Evolutionary conservation across 1,140 invertebrate genomes (phyloP).

Genomic region (Drosophila pseudoobscura): DNA sequence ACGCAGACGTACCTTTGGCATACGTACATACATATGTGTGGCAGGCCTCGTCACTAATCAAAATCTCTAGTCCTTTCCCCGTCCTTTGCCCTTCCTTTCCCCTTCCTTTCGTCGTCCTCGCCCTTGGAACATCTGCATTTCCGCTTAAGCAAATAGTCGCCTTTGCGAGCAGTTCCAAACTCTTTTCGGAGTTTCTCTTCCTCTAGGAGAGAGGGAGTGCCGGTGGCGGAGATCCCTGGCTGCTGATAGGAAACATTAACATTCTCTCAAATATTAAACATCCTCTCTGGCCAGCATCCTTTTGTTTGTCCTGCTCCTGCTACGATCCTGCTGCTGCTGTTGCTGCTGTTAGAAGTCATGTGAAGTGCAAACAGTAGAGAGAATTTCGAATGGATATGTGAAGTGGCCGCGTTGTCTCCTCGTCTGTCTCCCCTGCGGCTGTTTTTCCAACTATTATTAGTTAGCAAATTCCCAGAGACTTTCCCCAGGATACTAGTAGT

Average conservation of each 20-base stretch:
- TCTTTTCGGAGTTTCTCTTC: constrained; percentile 27
- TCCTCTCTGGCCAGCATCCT: constrained; percentile 59
- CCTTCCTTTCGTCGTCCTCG: background rate
- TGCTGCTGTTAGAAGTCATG: constrained; percentile 54
- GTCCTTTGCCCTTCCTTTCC: constrained; percentile 9
- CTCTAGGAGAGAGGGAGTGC: background rate
- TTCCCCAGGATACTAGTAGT: constrained; percentile 33
- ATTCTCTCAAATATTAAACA: constrained; percentile 67
- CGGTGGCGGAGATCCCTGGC: constrained; percentile 21
- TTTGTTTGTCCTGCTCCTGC: constrained; percentile 41
- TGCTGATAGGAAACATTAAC: constrained; percentile 42
- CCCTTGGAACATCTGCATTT: constrained; percentile 71
- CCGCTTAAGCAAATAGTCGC: constrained; percentile 67
- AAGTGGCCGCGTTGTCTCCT: constrained; percentile 18
- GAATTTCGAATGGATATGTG: constrained; percentile 31
- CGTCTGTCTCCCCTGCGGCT: background rate
- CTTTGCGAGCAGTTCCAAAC: constrained; percentile 39
- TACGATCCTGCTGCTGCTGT: constrained; percentile 11
- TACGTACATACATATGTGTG: constrained; percentile 50
- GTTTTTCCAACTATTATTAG: constrained; percentile 16
- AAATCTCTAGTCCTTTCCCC: constrained; percentile 39
- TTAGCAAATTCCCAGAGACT: constrained; percentile 34
- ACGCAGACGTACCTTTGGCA: constrained; percentile 45
- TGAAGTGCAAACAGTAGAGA: constrained; percentile 62
- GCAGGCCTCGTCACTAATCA: constrained; percentile 62